These are phyloP conservation scores for Clunio marinus DNA, from an alignment of 2,888 invertebrate species.

Conservation along the genomic window DNA sequence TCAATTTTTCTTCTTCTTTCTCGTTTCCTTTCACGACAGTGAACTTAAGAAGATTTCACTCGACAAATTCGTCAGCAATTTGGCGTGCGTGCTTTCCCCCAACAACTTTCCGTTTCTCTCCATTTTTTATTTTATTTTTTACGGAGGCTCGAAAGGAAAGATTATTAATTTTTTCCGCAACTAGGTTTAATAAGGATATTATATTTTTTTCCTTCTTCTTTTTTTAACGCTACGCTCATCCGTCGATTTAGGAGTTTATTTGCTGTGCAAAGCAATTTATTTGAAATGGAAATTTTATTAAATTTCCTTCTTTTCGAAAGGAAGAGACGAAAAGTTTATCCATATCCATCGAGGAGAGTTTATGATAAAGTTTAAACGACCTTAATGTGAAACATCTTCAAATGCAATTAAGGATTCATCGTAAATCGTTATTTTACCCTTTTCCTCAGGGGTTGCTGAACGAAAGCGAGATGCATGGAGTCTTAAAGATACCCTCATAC, in stretches of 20 bases:
- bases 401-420: constrained; percentile 11
- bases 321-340: background rate
- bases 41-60: too few species aligned
- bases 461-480: background rate
- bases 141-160: background rate
- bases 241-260: background rate
- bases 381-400: background rate
- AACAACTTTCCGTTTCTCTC: too few species aligned
- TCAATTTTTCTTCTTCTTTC: too few species aligned
- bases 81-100: too few species aligned
- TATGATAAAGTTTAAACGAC: constrained; percentile 13
- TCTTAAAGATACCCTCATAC: constrained; percentile 17
- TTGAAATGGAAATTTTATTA: constrained; percentile 30
- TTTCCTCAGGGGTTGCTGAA: background rate
- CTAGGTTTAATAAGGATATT: constrained; percentile 36
- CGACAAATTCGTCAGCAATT: too few species aligned
- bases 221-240: too few species aligned
- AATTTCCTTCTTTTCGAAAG: constrained; percentile 20
- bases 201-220: constrained; percentile 6
- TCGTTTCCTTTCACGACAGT: too few species aligned
- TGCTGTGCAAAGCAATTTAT: constrained; percentile 24
- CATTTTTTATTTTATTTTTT: background rate
- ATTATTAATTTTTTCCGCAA: constrained; percentile 36
- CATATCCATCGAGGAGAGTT: constrained; percentile 17
- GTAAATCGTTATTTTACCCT: background rate